Evolutionary conservation across 2,888 invertebrate genomes (phyloP).

Genomic region (Leptothorax acervorum): DNA sequence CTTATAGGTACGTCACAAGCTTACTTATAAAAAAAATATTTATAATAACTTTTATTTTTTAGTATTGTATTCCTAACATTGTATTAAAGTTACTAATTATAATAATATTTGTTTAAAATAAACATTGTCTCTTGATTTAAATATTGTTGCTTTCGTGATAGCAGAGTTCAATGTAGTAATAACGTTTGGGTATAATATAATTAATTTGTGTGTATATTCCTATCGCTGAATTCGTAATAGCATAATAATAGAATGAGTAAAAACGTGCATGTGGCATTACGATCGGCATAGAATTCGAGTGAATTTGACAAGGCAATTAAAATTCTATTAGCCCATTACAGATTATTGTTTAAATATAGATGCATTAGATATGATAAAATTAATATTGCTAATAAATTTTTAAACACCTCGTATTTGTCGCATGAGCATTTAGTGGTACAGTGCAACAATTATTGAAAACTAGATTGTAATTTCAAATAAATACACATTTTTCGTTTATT

Average conservation of each 20-base stretch:
- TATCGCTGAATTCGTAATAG: constrained; percentile 62
- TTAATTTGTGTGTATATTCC: constrained; percentile 49
- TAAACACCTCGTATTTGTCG: constrained; percentile 8
- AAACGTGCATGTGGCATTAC: constrained; percentile 44
- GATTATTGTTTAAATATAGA: constrained; percentile 43
- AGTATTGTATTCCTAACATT: neutral
- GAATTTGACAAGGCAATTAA: constrained; percentile 65
- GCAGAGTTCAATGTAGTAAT: constrained; percentile 1
- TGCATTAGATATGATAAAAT: constrained; percentile 47
- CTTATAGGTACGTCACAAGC: neutral
- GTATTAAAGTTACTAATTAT: neutral
- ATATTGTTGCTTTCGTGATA: neutral
- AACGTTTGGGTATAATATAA: constrained; percentile 29
- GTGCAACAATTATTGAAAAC: neutral
- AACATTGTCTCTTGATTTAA: neutral
- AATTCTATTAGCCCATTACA: constrained; percentile 41
- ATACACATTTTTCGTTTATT: neutral
- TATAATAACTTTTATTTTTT: neutral
- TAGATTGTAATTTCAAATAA: constrained; percentile 25
- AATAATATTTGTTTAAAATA: constrained; percentile 8
- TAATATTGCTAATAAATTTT: constrained; percentile 40
- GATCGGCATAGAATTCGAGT: constrained; percentile 35
- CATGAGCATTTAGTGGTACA: neutral
- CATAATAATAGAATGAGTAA: constrained; percentile 56
- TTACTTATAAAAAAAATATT: neutral